A percentile compares a stretch with the other conserved stretches of the same genome.
These are phyloP conservation scores for Agonum fuliginosum DNA, from an alignment of 2,888 invertebrate species.

Conservation along the genomic window DNA sequence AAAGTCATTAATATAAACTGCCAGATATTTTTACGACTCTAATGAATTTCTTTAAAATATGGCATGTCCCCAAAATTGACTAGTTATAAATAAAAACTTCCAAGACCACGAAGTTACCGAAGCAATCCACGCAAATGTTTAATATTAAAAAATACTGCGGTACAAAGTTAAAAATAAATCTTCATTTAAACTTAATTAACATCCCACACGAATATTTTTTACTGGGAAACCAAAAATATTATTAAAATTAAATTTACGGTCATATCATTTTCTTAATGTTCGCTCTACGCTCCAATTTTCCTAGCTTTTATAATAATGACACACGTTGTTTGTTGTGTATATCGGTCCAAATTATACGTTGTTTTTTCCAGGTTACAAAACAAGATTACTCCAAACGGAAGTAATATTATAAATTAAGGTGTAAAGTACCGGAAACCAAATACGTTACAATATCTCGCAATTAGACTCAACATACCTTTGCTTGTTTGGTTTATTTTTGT, in stretches of 20 bases:
- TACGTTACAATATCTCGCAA: not conserved
- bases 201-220: not conserved
- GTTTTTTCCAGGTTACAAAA: not conserved
- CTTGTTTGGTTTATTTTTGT: too few species aligned
- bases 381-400: not conserved
- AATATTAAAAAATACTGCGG: not conserved
- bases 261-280: constrained; percentile 8
- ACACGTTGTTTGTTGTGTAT: not conserved
- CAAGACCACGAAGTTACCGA: not conserved
- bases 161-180: not conserved
- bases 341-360: not conserved
- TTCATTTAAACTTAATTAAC: constrained; percentile 12
- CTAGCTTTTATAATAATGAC: not conserved
- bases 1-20: constrained; percentile 7
- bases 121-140: not conserved
- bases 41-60: constrained; percentile 33
- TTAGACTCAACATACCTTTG: not conserved
- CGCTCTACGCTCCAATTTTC: not conserved
- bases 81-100: constrained; percentile 18
- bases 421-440: not conserved
- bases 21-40: not conserved
- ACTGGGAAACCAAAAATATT: too few species aligned
- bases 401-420: not conserved
- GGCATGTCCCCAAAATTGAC: constrained; percentile 12
- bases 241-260: too few species aligned